Evolutionary conservation across 2,113 vertebrate species (phyloP).

Genomic region (Sphyrna mokarran): DNA sequence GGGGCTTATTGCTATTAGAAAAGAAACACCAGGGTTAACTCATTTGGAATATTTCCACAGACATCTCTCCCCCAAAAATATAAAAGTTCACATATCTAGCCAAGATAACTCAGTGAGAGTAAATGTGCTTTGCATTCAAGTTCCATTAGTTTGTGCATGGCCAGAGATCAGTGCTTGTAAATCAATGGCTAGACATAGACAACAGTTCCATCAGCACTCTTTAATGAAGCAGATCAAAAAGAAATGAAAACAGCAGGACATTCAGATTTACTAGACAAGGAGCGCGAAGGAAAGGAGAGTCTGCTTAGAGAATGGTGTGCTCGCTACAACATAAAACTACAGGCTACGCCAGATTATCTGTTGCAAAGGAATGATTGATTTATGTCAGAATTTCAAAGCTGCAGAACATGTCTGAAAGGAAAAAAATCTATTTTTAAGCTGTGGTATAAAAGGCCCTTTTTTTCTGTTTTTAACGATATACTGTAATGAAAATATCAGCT

Average conservation of each 20-base stretch:
- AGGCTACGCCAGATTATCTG: background rate
- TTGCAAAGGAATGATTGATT: conserved; percentile 33
- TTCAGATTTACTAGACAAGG: conserved; percentile 59
- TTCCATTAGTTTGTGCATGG: conserved; percentile 73
- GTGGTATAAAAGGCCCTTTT: background rate
- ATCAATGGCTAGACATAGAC: conserved; percentile 77
- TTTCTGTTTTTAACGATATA: background rate
- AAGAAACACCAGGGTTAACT: conserved; percentile 64
- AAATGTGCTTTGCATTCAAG: conserved; percentile 69
- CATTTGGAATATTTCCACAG: conserved; percentile 68
- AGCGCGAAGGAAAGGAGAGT: conserved; percentile 52
- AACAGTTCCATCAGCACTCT: conserved; percentile 78
- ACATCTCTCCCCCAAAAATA: conserved; percentile 62
- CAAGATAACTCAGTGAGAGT: conserved; percentile 66
- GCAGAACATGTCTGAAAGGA: background rate
- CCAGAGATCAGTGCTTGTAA: conserved; percentile 78
- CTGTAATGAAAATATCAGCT: background rate
- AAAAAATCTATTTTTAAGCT: background rate
- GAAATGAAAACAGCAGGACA: conserved; percentile 74
- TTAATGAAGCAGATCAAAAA: conserved; percentile 85
- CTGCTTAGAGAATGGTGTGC: conserved; percentile 11
- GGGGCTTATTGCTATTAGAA: background rate
- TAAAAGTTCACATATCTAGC: conserved; percentile 74
- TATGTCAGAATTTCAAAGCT: background rate
- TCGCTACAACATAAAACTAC: conserved; percentile 19